phyloP scores from a whole-genome alignment of 2,113 vertebrate species.

The Heptranchias perlo region DNA sequence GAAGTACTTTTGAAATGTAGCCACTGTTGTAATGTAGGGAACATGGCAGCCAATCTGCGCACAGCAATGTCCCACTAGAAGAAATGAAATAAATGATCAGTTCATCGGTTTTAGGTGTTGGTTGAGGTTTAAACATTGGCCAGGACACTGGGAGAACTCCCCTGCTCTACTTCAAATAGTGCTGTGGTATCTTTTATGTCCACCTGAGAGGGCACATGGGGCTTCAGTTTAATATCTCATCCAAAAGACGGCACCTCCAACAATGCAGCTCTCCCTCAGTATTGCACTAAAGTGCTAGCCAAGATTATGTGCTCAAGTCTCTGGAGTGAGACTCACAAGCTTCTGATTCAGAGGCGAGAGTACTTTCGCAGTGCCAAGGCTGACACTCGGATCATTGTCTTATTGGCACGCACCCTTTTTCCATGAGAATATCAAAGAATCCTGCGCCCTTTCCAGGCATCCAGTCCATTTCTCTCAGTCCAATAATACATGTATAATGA shows the following conservation, averaged over 20 bases:
- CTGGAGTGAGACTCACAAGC: not conserved
- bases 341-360: not conserved
- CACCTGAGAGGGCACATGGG: no score
- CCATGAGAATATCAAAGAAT: not conserved
- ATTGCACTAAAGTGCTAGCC: not conserved
- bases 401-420: not conserved
- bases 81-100: not conserved
- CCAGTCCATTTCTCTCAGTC: not conserved
- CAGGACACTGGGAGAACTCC: not conserved
- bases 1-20: not conserved
- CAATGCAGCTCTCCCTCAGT: not conserved
- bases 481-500: not conserved
- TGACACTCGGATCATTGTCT: not conserved
- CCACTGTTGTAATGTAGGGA: not conserved
- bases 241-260: not conserved
- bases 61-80: not conserved
- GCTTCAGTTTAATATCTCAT: no score
- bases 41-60: not conserved
- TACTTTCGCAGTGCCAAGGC: not conserved
- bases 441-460: not conserved
- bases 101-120: not conserved
- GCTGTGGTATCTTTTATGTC: not conserved
- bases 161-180: not conserved
- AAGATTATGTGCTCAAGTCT: not conserved
- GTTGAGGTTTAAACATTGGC: not conserved